Base-by-base conservation (phyloP, 2,113 vertebrate species). In the Clarias macrocephalus region DNA sequence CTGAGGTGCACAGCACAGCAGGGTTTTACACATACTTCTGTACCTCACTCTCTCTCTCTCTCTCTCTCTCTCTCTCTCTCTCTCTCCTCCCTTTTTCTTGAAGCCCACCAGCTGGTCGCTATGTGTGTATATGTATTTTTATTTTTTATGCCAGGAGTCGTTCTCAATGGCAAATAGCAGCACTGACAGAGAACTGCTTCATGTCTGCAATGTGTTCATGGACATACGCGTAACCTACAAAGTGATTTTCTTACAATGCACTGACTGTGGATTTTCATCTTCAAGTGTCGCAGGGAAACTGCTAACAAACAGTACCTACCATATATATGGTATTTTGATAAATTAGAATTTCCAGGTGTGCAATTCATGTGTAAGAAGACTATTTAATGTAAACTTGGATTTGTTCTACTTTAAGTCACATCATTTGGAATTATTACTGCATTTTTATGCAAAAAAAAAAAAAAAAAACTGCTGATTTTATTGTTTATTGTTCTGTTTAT, bases 1-100 rank as follows among this genome's bases (percentile, higher is more conserved):
- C 59, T 82, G 59, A n/a, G 80, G 9, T 82, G 28, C 80, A 42
- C 12, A 19, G 28, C 56, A 81, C 59, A 82, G 80, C 33, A 63
- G 54, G 79, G 56, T 23, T 60, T 33, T 60, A 60, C 79, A 80
- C 79, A 80, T 3, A 12, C 57, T 16, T 25, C 66, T 54, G 5
- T 48, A 16, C 42, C 16, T 66, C 66, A 52, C 19, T 48, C 18
- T 68, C 11, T 37, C 25, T 77, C 37, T 30, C 42, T 52, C 37
- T n/a, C 10, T 48, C 19, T 28, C 21, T 37, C 15, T 65, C 7
- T 28, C 65, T 65, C 33, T 23, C 37, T 48, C 72, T 13, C 9
- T 48, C n/a, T 52, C 11, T 23, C 15, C 42, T 83, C 16, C 30
- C 76, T 57, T 18, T 79, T 52, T 76, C 56, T 62, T 60, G 30